A percentile compares a stretch with the other conserved stretches of the same genome.
Conservation (phyloP, 2,888 invertebrate genomes). For the Octodonta nipae region DNA sequence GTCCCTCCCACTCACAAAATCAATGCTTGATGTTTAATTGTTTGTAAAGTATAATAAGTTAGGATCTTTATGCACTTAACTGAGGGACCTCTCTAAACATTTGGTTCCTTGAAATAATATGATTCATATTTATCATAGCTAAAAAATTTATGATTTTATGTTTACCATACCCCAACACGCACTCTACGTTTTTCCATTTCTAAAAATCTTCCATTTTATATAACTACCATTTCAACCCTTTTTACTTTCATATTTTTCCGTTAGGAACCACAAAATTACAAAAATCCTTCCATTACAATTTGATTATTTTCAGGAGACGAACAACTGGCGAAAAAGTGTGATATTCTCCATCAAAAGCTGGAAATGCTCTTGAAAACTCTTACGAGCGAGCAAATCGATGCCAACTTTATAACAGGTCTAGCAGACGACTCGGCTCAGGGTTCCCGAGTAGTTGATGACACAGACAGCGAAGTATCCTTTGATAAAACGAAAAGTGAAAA, state of each 20-base stretch:
- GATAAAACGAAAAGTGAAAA: constrained; percentile 31
- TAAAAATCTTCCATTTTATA: no score
- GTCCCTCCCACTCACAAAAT: no score
- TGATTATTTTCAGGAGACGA: constrained; percentile 39
- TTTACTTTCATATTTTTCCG: no score
- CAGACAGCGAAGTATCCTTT: constrained; percentile 33
- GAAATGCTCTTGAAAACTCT: constrained; percentile 59
- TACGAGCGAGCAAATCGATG: constrained; percentile 49
- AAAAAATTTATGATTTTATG: no score
- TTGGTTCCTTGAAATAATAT: no score
- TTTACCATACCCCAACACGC: not conserved
- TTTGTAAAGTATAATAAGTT: no score
- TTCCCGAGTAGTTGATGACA: constrained; percentile 24
- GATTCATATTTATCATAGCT: no score
- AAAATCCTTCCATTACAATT: not conserved
- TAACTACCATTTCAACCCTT: no score
- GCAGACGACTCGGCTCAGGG: constrained; percentile 12
- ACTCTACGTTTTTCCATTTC: no score
- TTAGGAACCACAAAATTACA: not conserved
- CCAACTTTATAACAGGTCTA: constrained; percentile 18
- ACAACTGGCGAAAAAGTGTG: constrained; percentile 52
- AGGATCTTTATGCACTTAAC: no score
- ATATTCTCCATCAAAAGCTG: constrained; percentile 61
- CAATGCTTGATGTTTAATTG: no score
- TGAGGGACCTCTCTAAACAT: no score